Evolutionary conservation across 1,140 invertebrate species (phyloP).

Genomic region (Tetraneura akinire): DNA sequence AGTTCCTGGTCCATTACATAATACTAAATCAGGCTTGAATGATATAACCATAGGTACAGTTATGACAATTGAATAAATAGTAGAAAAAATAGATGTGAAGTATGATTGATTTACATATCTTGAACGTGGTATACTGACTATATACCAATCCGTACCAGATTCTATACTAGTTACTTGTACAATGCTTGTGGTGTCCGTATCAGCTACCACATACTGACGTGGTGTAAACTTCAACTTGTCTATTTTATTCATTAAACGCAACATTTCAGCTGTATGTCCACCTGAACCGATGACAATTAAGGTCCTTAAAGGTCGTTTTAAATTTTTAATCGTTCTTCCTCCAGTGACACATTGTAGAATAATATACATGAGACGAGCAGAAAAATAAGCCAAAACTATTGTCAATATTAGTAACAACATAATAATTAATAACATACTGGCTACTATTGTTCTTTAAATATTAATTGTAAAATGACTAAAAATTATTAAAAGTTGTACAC

Average conservation of each 20-base stretch:
- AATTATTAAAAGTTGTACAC: not conserved
- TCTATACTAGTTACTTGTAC: conserved; percentile 62
- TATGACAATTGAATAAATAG: conserved; percentile 69
- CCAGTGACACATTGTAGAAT: not conserved
- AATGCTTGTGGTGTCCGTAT: conserved; percentile 75
- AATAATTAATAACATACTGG: conserved; percentile 1
- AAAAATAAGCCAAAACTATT: conserved; percentile 22
- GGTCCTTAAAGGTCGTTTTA: conserved; percentile 55
- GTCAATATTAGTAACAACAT: not conserved
- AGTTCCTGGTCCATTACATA: conserved; percentile 95
- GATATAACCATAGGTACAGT: conserved; percentile 72
- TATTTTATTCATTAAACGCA: conserved; percentile 69
- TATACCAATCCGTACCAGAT: conserved; percentile 22
- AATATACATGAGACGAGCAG: conserved; percentile 9
- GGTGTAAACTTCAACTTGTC: conserved; percentile 67
- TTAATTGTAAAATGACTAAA: not conserved
- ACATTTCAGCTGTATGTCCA: conserved; percentile 88
- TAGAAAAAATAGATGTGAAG: conserved; percentile 75
- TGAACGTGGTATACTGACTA: conserved; percentile 76
- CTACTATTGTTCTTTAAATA: not conserved
- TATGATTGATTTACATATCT: conserved; percentile 87
- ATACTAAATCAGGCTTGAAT: conserved; percentile 73
- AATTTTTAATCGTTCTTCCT: not conserved
- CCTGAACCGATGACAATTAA: conserved; percentile 68
- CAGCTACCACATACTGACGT: conserved; percentile 76